Evolutionary conservation across 2,888 invertebrate genomes (phyloP).

Genomic region (Ormyrus pomaceus): DNA sequence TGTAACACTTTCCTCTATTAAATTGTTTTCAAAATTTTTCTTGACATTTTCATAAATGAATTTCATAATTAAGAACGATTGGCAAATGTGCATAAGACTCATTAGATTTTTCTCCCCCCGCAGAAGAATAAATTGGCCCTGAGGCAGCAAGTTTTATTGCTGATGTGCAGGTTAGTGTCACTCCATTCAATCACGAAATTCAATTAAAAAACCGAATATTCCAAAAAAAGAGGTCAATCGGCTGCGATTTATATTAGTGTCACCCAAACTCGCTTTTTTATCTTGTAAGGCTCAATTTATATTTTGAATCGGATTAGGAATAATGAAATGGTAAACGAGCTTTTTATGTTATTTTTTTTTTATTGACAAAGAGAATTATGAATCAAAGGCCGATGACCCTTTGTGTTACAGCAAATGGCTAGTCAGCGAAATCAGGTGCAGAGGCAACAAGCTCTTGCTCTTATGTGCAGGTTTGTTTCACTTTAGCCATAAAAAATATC

Average conservation of each 20-base stretch:
- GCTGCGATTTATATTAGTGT: conserved; percentile 14
- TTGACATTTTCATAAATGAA: too few species aligned
- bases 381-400: conserved; percentile 75
- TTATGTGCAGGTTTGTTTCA: conserved; percentile 89
- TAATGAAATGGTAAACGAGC: too few species aligned
- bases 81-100: conserved; percentile 61
- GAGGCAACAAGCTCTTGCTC: conserved; percentile 91
- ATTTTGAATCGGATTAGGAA: too few species aligned
- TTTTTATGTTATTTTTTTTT: too few species aligned
- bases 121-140: conserved; percentile 91
- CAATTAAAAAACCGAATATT: conserved; percentile 25
- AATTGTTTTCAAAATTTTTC: too few species aligned
- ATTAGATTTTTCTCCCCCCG: conserved; percentile 75
- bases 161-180: conserved; percentile 87
- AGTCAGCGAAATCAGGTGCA: conserved; percentile 93
- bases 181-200: conserved; percentile 56
- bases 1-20: too few species aligned
- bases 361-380: conserved; percentile 58
- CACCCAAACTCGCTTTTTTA: conserved; percentile 22
- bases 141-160: conserved; percentile 88
- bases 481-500: conserved; percentile 65
- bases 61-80: conserved; percentile 38
- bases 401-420: conserved; percentile 87
- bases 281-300: neutral
- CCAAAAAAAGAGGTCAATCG: too few species aligned